These are phyloP conservation scores for Diadumene lineata DNA, from an alignment of 92 coral and sea anemone species.

Conservation along the genomic window DNA sequence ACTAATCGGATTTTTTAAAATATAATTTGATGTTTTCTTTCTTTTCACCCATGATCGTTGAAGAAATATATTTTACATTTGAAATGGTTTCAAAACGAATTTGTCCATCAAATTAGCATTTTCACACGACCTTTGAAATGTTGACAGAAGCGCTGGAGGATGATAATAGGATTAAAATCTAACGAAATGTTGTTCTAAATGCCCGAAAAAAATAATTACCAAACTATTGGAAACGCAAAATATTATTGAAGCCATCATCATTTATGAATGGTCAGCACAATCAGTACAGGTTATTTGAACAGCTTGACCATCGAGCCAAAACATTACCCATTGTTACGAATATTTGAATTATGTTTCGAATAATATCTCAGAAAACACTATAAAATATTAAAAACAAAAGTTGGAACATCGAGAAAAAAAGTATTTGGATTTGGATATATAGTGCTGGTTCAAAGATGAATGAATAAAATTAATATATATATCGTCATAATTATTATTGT, in stretches of 20 bases:
- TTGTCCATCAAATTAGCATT: conserved; percentile 9
- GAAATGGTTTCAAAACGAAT: no score
- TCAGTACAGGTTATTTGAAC: background rate
- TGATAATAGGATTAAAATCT: background rate
- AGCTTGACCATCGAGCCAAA: conserved; percentile 13
- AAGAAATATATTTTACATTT: background rate
- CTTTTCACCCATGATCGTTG: no score
- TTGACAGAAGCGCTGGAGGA: background rate
- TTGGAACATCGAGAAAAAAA: background rate
- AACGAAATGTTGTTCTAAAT: background rate
- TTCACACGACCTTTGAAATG: background rate
- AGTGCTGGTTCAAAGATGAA: background rate
- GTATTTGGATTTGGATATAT: background rate
- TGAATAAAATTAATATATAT: no score
- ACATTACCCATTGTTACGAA: background rate
- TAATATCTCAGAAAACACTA: background rate
- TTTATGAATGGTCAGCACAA: conserved; percentile 7
- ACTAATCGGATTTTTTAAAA: background rate
- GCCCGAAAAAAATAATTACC: background rate
- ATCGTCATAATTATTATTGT: no score
- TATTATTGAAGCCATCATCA: background rate
- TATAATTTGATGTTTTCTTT: no score
- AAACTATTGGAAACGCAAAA: background rate
- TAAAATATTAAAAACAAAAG: background rate
- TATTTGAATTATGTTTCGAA: background rate